These are phyloP conservation scores for Gerris lacustris DNA, from an alignment of 2,888 invertebrate genomes.

Conservation along the genomic window DNA sequence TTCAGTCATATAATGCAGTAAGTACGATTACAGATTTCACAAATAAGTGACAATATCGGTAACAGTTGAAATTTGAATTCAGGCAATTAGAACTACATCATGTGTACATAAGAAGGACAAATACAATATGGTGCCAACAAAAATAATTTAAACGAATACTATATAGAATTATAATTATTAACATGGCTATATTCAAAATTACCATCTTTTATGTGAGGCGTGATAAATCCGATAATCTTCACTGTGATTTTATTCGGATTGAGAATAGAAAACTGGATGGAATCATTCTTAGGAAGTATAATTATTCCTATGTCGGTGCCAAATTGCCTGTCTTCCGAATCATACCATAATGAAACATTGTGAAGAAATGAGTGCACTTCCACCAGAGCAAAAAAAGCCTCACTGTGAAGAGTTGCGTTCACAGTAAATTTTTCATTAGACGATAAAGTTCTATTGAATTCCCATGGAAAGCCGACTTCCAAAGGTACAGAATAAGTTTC, in stretches of 20 bases:
- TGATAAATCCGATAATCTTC: conserved; percentile 40
- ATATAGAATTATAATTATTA: too few species aligned
- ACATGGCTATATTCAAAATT: conserved; percentile 31
- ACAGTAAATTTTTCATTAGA: conserved; percentile 30
- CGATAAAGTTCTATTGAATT: conserved; percentile 14
- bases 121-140: too few species aligned
- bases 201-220: conserved; percentile 44
- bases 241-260: conserved; percentile 36
- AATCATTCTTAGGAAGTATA: conserved; percentile 11
- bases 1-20: too few species aligned
- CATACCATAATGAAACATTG: conserved; percentile 46
- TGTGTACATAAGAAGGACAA: too few species aligned
- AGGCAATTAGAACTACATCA: too few species aligned
- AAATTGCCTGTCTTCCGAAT: conserved; percentile 34
- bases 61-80: too few species aligned
- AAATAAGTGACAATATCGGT: too few species aligned
- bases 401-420: conserved; percentile 39
- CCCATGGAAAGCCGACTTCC: conserved; percentile 4
- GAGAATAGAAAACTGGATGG: conserved; percentile 37
- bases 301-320: conserved; percentile 52
- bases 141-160: too few species aligned
- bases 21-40: too few species aligned
- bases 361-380: conserved; percentile 51
- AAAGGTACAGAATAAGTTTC: too few species aligned
- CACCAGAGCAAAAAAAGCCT: conserved; percentile 45